A percentile compares a stretch with the other conserved stretches of the same genome.
phyloP scores from a whole-genome alignment of 2,797 vertebrate genomes.

The Alauda arvensis region DNA sequence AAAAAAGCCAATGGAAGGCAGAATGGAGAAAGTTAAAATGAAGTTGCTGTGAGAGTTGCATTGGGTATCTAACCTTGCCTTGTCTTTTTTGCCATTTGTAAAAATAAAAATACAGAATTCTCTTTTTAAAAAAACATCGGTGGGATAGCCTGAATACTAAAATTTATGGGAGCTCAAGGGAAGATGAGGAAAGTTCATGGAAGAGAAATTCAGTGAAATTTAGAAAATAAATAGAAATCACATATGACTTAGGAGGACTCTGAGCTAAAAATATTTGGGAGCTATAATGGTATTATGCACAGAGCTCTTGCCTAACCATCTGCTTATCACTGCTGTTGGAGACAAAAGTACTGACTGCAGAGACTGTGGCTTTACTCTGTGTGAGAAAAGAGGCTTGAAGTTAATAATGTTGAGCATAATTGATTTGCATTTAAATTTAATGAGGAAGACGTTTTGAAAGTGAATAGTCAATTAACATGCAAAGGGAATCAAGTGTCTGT shows the following conservation, averaged over 20 bases:
- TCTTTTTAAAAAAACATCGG: neutral
- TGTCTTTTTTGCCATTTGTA: neutral
- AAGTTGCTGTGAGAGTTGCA: neutral
- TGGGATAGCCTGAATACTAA: neutral
- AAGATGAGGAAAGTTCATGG: neutral
- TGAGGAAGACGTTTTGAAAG: neutral
- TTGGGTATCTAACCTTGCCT: neutral
- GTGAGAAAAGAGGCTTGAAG: neutral
- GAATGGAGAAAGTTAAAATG: neutral
- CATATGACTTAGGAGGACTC: neutral
- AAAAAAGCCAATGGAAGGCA: neutral
- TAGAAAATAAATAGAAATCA: neutral
- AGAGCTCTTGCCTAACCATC: neutral
- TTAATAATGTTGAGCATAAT: neutral
- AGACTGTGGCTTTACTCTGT: neutral
- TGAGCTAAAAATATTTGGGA: neutral
- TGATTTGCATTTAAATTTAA: constrained; percentile 4
- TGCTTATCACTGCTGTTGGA: neutral
- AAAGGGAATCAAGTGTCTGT: neutral
- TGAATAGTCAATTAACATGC: neutral
- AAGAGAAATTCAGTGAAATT: neutral
- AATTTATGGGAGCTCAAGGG: neutral
- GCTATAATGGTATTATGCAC: neutral
- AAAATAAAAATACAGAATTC: neutral
- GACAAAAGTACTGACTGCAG: neutral